These are phyloP conservation scores for Watsonalla binaria DNA, from an alignment of 2,888 invertebrate genomes.

Conservation along the genomic window DNA sequence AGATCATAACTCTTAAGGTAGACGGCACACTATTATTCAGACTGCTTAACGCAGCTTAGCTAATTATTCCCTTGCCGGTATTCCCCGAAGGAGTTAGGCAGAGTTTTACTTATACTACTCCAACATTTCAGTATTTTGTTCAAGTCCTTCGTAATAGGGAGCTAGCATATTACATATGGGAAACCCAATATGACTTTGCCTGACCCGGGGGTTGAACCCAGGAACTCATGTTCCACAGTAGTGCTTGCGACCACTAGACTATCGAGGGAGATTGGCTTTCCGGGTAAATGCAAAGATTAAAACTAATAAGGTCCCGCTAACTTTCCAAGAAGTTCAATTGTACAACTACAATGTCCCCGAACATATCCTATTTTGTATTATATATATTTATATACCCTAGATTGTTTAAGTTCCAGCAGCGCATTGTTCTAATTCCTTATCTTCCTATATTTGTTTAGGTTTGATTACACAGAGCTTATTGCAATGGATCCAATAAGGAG, in stretches of 20 bases:
- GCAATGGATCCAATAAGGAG: slow-evolving; percentile 13
- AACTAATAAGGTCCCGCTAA: neutral
- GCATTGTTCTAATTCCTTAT: slow-evolving; percentile 2
- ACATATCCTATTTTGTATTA: too few relatives aligned
- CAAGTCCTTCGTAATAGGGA: too few relatives aligned
- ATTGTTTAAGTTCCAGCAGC: neutral
- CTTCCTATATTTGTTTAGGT: neutral
- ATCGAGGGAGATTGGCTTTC: neutral
- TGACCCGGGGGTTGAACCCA: too few relatives aligned
- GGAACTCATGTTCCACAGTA: too few relatives aligned
- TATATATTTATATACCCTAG: neutral
- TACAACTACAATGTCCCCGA: neutral
- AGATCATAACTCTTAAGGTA: neutral
- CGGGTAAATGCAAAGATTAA: neutral
- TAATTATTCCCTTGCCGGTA: too few relatives aligned
- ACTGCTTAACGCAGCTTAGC: too few relatives aligned
- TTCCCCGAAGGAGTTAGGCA: too few relatives aligned
- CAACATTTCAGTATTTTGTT: too few relatives aligned
- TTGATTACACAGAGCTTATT: slow-evolving; percentile 7
- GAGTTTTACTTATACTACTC: too few relatives aligned
- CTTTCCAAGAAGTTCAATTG: neutral
- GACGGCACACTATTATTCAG: neutral
- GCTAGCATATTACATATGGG: too few relatives aligned
- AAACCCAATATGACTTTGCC: too few relatives aligned
- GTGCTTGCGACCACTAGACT: too few relatives aligned